phyloP scores from a whole-genome alignment of 2,113 vertebrate species.

The Notothenia coriiceps region DNA sequence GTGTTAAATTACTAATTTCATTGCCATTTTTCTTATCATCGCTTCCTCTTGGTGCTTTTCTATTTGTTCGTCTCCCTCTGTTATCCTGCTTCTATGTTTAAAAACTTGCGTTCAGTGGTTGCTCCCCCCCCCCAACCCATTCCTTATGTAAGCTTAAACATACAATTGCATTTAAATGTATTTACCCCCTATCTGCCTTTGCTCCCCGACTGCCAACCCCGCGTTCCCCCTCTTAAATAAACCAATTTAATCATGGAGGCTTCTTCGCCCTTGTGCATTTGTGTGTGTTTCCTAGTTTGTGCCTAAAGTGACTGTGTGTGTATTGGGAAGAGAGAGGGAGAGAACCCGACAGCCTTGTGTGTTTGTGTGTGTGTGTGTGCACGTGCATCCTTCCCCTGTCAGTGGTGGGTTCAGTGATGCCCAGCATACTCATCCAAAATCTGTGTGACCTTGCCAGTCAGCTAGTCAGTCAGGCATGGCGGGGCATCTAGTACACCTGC shows the following conservation, averaged over 20 bases:
- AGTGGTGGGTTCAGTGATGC: slow-evolving; percentile 64
- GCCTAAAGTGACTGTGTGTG: slow-evolving; percentile 10
- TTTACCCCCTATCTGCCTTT: slow-evolving; percentile 72
- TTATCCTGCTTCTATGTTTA: slow-evolving; percentile 9
- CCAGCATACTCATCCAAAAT: slow-evolving; percentile 69
- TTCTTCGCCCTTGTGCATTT: slow-evolving; percentile 64
- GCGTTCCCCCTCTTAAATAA: slow-evolving; percentile 68
- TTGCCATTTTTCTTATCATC: not conserved
- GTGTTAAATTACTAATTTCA: slow-evolving; percentile 1
- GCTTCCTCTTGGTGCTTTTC: not conserved
- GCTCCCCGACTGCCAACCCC: slow-evolving; percentile 57
- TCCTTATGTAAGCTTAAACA: slow-evolving; percentile 40
- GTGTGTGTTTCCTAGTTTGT: not conserved
- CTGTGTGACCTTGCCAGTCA: slow-evolving; percentile 77
- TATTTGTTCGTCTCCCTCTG: not conserved
- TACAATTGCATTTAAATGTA: slow-evolving; percentile 70
- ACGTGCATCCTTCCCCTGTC: slow-evolving; percentile 55
- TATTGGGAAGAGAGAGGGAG: slow-evolving; percentile 19
- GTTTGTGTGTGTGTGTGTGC: slow-evolving; percentile 44
- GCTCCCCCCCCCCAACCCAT: not conserved
- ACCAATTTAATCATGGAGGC: slow-evolving; percentile 75
- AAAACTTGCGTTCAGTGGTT: slow-evolving; percentile 22
- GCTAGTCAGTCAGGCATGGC: slow-evolving; percentile 60
- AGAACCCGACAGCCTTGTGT: slow-evolving; percentile 46
- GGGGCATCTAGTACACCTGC: slow-evolving; percentile 61